phyloP scores from a whole-genome alignment of 2,797 vertebrate genomes.

The Benthosema pterotum region DNA sequence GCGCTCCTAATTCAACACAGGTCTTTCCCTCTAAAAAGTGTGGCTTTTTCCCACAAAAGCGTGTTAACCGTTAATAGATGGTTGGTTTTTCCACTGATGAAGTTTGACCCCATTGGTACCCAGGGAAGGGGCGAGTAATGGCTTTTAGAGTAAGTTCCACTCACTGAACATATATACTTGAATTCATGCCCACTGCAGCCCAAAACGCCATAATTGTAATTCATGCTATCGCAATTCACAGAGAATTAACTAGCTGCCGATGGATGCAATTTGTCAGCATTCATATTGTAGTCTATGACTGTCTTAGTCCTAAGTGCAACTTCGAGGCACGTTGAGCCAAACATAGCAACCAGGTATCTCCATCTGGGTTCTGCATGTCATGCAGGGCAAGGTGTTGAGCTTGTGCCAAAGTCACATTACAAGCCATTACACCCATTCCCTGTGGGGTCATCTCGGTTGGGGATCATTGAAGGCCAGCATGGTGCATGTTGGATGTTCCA shows the following conservation, averaged over 20 bases:
- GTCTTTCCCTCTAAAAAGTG: constrained; percentile 42
- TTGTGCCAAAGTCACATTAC: too few relatives aligned
- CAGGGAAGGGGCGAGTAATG: constrained; percentile 50
- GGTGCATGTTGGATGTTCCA: too few relatives aligned
- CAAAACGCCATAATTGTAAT: constrained; percentile 23
- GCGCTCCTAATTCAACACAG: constrained; percentile 51
- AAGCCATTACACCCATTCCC: too few relatives aligned
- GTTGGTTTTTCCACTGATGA: constrained; percentile 30
- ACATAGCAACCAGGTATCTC: too few relatives aligned
- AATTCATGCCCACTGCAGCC: constrained; percentile 49
- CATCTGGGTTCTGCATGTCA: too few relatives aligned
- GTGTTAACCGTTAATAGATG: constrained; percentile 43
- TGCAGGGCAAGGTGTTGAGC: too few relatives aligned
- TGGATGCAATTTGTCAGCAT: too few relatives aligned
- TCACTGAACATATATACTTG: constrained; percentile 15
- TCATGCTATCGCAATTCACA: constrained; percentile 46
- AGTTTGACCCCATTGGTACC: constrained; percentile 26
- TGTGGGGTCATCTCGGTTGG: too few relatives aligned
- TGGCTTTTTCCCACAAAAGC: constrained; percentile 38
- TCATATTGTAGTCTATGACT: background rate
- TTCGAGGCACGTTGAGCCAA: too few relatives aligned
- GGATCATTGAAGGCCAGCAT: too few relatives aligned
- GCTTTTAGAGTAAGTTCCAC: constrained; percentile 25
- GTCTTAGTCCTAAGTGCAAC: too few relatives aligned
- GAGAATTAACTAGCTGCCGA: constrained; percentile 32